A percentile compares a stretch with the other conserved stretches of the same genome.
Conservation (phyloP, 2,888 invertebrate species). For the Macaria liturata region DNA sequence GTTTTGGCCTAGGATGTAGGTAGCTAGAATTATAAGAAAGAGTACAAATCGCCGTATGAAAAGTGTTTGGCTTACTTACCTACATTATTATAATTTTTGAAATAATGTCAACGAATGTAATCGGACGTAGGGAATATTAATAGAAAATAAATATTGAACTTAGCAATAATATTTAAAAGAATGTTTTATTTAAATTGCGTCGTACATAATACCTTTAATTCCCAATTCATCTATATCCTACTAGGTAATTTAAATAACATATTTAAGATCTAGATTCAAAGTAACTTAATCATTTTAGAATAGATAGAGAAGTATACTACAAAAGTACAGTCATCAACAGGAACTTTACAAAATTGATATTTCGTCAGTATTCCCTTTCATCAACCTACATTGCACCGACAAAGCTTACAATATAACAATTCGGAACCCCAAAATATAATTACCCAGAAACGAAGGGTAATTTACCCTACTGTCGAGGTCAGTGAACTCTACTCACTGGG, state of each 20-base stretch:
- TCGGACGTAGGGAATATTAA: conserved; percentile 82
- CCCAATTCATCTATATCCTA: no score
- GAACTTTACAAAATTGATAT: no score
- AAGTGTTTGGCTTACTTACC: conserved; percentile 80
- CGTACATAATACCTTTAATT: no score
- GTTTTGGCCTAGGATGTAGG: conserved; percentile 83
- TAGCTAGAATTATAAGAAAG: conserved; percentile 82
- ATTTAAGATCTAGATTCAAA: no score
- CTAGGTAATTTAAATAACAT: no score
- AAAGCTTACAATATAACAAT: background rate
- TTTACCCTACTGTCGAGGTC: conserved; percentile 46
- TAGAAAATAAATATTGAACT: conserved; percentile 83
- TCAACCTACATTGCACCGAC: background rate
- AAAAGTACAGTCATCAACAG: no score
- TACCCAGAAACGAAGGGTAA: conserved; percentile 43
- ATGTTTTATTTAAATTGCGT: conserved; percentile 57
- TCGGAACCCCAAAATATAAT: conserved; percentile 37
- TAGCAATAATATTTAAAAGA: conserved; percentile 80
- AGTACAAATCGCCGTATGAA: conserved; percentile 81
- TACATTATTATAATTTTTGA: conserved; percentile 75
- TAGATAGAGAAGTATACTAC: no score
- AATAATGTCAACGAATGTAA: conserved; percentile 84
- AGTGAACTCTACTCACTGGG: conserved; percentile 39
- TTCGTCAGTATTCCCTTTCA: no score
- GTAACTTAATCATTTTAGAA: no score